These are phyloP conservation scores for Lepilemur ruficaudatus DNA, from an alignment of 2,797 vertebrate genomes.

Conservation along the genomic window DNA sequence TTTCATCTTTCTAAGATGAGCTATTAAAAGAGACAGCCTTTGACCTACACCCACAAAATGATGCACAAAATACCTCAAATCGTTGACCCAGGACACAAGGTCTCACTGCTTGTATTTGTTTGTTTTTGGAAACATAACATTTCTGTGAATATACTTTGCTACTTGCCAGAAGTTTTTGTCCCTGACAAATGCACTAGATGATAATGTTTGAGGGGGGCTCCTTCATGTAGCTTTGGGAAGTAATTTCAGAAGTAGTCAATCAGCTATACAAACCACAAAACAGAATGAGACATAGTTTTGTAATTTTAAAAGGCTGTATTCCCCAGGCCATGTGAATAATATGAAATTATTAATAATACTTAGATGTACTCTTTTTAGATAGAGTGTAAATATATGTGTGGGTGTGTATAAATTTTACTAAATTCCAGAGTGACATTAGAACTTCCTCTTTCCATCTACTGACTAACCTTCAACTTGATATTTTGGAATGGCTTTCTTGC, in stretches of 20 bases:
- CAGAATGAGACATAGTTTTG: conserved; percentile 78
- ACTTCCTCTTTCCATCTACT: conserved; percentile 15
- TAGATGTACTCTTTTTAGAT: conserved; percentile 56
- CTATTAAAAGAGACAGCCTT: conserved; percentile 61
- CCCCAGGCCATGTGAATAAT: conserved; percentile 74
- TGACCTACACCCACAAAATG: conserved; percentile 67
- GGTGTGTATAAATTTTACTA: not conserved
- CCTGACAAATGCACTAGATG: conserved; percentile 77
- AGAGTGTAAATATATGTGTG: conserved; percentile 56
- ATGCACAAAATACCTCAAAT: conserved; percentile 44
- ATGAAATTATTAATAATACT: conserved; percentile 73
- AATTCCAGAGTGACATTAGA: conserved; percentile 32
- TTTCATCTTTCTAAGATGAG: conserved; percentile 59
- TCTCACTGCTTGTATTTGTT: conserved; percentile 77
- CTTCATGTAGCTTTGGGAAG: conserved; percentile 75
- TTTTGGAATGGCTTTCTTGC: conserved; percentile 31
- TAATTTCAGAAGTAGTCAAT: conserved; percentile 78
- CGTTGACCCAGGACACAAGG: conserved; percentile 65
- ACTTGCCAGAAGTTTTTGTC: conserved; percentile 79
- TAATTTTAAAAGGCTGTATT: conserved; percentile 73
- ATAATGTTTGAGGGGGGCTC: conserved; percentile 78
- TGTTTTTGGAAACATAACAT: conserved; percentile 82
- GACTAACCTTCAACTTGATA: conserved; percentile 26
- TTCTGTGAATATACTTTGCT: conserved; percentile 71
- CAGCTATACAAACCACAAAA: conserved; percentile 77